Conservation (phyloP, 1,140 invertebrate genomes). For the Thaumetopoea pityocampa region DNA sequence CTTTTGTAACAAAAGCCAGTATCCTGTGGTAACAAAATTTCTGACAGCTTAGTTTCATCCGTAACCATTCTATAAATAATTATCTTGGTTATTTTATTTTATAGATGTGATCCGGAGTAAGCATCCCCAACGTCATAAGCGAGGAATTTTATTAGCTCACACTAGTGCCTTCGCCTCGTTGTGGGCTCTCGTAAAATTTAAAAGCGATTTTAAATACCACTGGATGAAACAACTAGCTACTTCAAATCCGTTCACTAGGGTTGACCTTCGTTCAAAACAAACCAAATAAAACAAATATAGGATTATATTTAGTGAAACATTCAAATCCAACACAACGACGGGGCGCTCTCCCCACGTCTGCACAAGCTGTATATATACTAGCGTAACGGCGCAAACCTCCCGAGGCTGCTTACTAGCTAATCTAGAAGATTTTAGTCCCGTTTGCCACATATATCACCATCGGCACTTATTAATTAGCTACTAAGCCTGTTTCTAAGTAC, state of each 20-base stretch:
- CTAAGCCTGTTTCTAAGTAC: constrained; percentile 52
- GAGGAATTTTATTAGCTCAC: no score
- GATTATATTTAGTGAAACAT: constrained; percentile 74
- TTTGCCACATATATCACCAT: constrained; percentile 50
- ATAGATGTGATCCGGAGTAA: no score
- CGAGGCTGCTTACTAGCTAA: constrained; percentile 33
- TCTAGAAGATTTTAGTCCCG: constrained; percentile 63
- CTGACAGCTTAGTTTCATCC: no score
- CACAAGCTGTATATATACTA: constrained; percentile 43
- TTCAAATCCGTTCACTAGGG: constrained; percentile 1
- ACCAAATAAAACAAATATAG: constrained; percentile 73
- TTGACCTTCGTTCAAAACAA: constrained; percentile 43
- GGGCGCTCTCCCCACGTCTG: constrained; percentile 46
- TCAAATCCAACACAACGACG: constrained; percentile 68
- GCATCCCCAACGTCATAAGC: no score
- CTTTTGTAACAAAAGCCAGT: no score
- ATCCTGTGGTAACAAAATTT: no score
- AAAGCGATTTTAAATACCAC: no score
- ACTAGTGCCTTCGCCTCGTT: no score
- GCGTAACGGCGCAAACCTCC: constrained; percentile 29
- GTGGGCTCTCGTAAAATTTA: no score
- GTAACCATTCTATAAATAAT: no score
- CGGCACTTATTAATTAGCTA: constrained; percentile 45
- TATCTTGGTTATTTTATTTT: no score
- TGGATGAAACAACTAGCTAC: no score